Base-by-base conservation (phyloP, 1,140 invertebrate genomes). In the fruit fly (Drosophila melanogaster) region DNA sequence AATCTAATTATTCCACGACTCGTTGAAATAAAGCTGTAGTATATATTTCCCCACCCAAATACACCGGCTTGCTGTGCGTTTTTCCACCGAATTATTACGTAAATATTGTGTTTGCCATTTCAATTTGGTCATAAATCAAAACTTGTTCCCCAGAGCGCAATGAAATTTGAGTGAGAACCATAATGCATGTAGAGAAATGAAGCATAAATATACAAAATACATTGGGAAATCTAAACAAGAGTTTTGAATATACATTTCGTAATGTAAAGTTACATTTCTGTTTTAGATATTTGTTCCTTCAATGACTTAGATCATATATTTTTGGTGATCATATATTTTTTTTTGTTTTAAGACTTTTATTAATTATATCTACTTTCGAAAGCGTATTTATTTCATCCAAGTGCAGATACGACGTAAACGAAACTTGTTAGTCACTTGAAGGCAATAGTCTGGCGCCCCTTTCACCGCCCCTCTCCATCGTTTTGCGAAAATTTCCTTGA, bases 391-490 rank as follows among this genome's bases (percentile, higher is more conserved):
- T 37, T 35, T 43, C 2, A 2, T 30, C 8, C 2, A 0, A 3
- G 26, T 50, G 64, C 26, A 24, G 41, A 40, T 30, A 11, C 6
- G 26, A 66, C 53, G 64, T 59, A 73, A 81, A 77, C 46, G 22
- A 51, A 53, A 67, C 60, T 70, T 84, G 70, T 86, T 81, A 85
- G 72, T 59, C 69, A 85, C 71, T 84, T 84, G 80, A 79, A 74
- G 59, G 56, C 49, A 30, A 54, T 69, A 54, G 67, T 58, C 53
- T 38, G 73, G 54, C 53, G 41, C 37, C 47, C 44, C 33, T 33
- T 35, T 12, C 54, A n/a, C 30, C 37, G 14, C 19, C 12, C n/a
- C 8, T 19, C 38, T 22, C 33, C 8, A 19, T 14, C 49, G n/a
- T 26, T 37, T 58, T 24, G 4, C 41, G 17, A 12, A 46, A 53